Evolutionary conservation across 2,888 invertebrate species (phyloP).

Genomic region (Acleris sparsana): DNA sequence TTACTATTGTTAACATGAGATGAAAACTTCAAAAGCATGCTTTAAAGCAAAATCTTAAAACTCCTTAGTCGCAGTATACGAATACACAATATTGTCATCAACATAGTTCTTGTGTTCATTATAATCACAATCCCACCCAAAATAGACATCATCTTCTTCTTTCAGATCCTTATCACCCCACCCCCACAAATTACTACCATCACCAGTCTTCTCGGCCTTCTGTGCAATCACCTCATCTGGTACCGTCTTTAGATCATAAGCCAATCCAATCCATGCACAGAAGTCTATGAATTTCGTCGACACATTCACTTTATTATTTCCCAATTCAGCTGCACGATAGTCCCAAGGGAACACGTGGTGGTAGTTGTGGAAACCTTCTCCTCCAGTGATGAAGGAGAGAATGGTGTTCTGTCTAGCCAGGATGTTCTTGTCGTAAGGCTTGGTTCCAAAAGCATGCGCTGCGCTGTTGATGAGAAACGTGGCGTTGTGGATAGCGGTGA

Average conservation of each 20-base stretch:
- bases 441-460: constrained; percentile 81
- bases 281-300: constrained; percentile 5
- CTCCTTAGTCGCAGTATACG: no score
- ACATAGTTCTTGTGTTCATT: no score
- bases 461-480: constrained; percentile 87
- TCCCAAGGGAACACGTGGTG: constrained; percentile 92
- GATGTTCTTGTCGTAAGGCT: constrained; percentile 69
- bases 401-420: constrained; percentile 48
- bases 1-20: no score
- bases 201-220: constrained; percentile 15
- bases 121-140: no score
- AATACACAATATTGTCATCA: no score
- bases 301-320: constrained; percentile 46
- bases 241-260: constrained; percentile 89
- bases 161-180: no score
- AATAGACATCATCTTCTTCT: no score
- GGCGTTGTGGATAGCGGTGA: constrained; percentile 83
- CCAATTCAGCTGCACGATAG: constrained; percentile 87
- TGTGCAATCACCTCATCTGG: neutral
- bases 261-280: constrained; percentile 84
- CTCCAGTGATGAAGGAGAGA: constrained; percentile 46
- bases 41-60: no score
- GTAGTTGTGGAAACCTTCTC: constrained; percentile 87
- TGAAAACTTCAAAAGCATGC: no score
- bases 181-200: constrained; percentile 3